Evolutionary conservation across 1,140 invertebrate genomes (phyloP).

Genomic region (Procambarus virginalis): DNA sequence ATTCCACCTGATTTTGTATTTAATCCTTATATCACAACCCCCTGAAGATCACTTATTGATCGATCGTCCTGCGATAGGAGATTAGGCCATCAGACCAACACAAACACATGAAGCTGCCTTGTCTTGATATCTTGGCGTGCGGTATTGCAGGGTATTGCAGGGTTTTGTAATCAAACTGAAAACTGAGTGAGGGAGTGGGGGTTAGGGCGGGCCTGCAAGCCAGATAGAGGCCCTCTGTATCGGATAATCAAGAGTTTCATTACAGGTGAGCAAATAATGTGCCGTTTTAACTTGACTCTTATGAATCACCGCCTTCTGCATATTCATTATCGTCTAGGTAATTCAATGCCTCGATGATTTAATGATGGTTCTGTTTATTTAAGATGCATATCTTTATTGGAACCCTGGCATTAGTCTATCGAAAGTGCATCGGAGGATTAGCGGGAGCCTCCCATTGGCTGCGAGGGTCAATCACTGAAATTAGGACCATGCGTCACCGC

Average conservation of each 20-base stretch:
- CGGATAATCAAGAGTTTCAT: slow-evolving; percentile 40
- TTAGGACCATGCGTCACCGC: slow-evolving; percentile 39
- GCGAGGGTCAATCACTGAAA: slow-evolving; percentile 41
- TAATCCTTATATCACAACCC: too few relatives aligned
- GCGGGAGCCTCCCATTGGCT: neutral
- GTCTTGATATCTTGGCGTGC: neutral
- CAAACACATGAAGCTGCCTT: too few relatives aligned
- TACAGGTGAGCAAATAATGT: slow-evolving; percentile 38
- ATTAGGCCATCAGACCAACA: too few relatives aligned
- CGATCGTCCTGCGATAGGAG: too few relatives aligned
- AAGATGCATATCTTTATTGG: slow-evolving; percentile 35
- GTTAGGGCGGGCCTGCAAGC: neutral
- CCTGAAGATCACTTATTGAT: too few relatives aligned
- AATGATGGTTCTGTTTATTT: slow-evolving; percentile 53
- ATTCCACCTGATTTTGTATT: too few relatives aligned
- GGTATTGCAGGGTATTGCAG: neutral
- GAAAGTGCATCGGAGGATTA: slow-evolving; percentile 47
- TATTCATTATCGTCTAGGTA: slow-evolving; percentile 51
- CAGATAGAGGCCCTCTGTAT: neutral
- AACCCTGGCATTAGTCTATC: slow-evolving; percentile 44
- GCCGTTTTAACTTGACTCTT: slow-evolving; percentile 29
- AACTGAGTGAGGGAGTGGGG: neutral
- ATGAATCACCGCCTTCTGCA: slow-evolving; percentile 50
- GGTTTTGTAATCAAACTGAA: neutral
- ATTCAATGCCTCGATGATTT: slow-evolving; percentile 53